phyloP scores from a whole-genome alignment of 2,888 invertebrate genomes.

The Trissolcus brochymenae region DNA sequence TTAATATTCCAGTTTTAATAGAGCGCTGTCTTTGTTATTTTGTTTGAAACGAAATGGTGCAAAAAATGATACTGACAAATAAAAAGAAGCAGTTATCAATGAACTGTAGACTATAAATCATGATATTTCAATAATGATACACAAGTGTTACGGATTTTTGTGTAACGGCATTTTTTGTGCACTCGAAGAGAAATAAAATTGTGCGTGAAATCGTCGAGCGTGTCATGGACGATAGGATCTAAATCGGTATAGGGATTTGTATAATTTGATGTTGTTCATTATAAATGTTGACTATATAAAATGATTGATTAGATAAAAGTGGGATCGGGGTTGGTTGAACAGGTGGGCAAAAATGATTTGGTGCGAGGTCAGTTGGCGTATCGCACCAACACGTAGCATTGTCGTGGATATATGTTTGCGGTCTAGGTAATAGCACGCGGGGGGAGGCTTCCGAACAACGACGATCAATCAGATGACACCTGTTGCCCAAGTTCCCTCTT shows the following conservation, averaged over 20 bases:
- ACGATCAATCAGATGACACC: constrained; percentile 77
- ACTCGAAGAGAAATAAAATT: background rate
- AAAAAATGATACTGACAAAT: no score
- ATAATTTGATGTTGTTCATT: constrained; percentile 27
- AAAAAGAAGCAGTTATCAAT: no score
- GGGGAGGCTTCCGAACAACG: constrained; percentile 69
- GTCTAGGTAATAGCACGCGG: constrained; percentile 70
- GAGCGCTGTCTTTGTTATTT: no score
- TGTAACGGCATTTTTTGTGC: no score
- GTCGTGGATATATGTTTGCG: constrained; percentile 72
- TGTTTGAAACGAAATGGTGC: no score
- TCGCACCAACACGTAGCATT: constrained; percentile 70
- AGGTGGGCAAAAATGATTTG: constrained; percentile 40
- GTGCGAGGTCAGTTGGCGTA: constrained; percentile 62
- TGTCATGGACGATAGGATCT: constrained; percentile 17
- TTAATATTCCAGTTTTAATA: no score
- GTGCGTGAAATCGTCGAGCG: constrained; percentile 7
- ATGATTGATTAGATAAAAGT: constrained; percentile 34
- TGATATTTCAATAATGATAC: no score
- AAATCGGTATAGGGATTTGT: constrained; percentile 28
- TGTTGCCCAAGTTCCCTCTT: constrained; percentile 73
- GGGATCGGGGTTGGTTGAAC: constrained; percentile 20
- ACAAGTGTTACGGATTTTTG: no score
- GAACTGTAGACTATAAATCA: no score
- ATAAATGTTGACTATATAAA: constrained; percentile 35